These are phyloP conservation scores for Petrolisthes cinctipes DNA, from an alignment of 2,888 invertebrate species.

Conservation along the genomic window DNA sequence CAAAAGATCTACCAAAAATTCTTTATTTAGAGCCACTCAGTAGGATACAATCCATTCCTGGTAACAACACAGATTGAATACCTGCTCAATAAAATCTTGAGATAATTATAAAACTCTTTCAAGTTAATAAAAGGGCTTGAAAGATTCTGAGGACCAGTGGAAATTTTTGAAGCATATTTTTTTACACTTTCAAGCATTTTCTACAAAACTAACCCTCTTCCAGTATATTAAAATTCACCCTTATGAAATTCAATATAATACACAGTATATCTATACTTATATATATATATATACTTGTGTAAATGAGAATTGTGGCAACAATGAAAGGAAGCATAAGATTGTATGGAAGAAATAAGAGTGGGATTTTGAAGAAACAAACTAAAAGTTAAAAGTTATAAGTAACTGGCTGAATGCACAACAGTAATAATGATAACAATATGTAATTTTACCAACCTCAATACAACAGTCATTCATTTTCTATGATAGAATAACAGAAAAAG, in stretches of 20 bases:
- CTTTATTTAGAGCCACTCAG: constrained; percentile 55
- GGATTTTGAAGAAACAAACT: background rate
- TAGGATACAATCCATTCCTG: constrained; percentile 44
- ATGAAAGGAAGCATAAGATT: constrained; percentile 9
- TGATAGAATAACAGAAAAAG: background rate
- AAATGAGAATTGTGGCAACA: constrained; percentile 24
- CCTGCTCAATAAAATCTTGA: constrained; percentile 45
- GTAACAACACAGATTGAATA: constrained; percentile 36
- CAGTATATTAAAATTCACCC: constrained; percentile 9
- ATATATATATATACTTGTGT: background rate
- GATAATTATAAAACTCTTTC: constrained; percentile 56
- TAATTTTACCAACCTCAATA: background rate
- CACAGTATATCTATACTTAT: background rate
- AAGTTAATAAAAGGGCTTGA: constrained; percentile 35
- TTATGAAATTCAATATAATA: constrained; percentile 19
- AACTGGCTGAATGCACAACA: background rate
- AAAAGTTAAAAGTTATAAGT: background rate
- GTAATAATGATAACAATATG: background rate
- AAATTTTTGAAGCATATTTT: constrained; percentile 36
- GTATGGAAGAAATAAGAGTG: constrained; percentile 1
- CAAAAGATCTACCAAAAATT: constrained; percentile 16
- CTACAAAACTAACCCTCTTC: constrained; percentile 59
- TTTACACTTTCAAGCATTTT: constrained; percentile 39
- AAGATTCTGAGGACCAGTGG: constrained; percentile 33
- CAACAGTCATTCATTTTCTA: background rate